Evolutionary conservation across 2,888 invertebrate genomes (phyloP).

Genomic region (Thysanoteuthis rhombus): DNA sequence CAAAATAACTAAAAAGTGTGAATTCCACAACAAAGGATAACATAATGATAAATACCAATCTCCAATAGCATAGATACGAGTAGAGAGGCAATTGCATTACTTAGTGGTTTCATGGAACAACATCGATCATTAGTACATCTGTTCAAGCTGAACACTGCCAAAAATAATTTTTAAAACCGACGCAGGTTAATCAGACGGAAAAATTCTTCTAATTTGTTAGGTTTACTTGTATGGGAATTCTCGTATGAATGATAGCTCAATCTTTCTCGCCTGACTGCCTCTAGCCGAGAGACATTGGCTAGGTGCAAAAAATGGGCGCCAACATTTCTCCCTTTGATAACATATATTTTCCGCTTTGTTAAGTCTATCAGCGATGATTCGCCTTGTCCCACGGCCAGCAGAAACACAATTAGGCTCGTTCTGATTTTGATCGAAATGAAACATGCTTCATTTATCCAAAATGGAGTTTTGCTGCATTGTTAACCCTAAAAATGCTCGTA

Average conservation of each 20-base stretch:
- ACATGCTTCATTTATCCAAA: background rate
- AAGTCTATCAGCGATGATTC: background rate
- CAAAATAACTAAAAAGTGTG: too few species aligned
- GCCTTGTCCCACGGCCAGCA: background rate
- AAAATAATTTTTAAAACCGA: background rate
- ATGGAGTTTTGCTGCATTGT: background rate
- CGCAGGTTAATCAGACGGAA: background rate
- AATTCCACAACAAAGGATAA: background rate
- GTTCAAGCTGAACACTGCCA: background rate
- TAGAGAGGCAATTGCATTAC: background rate
- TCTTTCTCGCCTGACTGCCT: background rate
- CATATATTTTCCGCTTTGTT: conserved; percentile 1
- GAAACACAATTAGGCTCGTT: background rate
- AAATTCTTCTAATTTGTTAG: background rate
- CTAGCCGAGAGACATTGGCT: background rate
- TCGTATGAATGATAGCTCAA: background rate
- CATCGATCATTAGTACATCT: background rate
- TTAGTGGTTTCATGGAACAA: background rate
- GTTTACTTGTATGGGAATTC: background rate
- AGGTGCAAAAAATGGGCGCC: background rate
- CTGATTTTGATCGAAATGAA: background rate
- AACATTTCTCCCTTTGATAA: background rate
- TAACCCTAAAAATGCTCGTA: background rate
- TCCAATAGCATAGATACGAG: background rate
- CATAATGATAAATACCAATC: background rate